phyloP scores from a whole-genome alignment of 2,797 vertebrate species.

The Phylloscopus collybita region DNA sequence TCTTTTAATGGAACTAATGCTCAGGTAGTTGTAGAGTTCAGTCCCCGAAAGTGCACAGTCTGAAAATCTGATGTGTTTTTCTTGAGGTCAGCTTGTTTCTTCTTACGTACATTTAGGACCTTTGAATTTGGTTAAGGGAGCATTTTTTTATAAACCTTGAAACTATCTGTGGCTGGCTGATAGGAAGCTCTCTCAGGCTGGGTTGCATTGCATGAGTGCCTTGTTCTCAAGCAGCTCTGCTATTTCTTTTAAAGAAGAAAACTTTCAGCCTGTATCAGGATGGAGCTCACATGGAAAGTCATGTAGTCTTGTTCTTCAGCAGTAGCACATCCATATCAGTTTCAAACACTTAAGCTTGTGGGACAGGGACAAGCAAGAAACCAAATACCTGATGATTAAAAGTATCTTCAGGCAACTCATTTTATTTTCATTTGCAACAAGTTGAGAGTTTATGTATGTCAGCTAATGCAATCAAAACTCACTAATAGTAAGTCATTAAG shows the following conservation, averaged over 20 bases:
- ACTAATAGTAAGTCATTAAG: background rate
- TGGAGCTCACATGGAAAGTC: background rate
- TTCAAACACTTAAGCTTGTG: background rate
- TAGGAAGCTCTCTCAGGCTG: background rate
- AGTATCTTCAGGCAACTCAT: background rate
- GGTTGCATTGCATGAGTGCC: background rate
- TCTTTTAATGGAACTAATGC: background rate
- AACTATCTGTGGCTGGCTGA: background rate
- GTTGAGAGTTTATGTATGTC: background rate
- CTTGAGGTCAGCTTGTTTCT: background rate
- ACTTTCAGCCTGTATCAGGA: background rate
- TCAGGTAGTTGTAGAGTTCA: background rate
- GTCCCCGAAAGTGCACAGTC: background rate
- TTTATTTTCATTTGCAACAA: background rate
- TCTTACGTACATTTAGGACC: background rate
- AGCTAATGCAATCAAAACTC: slow-evolving; percentile 4
- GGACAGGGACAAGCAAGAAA: background rate
- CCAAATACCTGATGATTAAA: background rate
- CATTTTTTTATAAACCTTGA: background rate
- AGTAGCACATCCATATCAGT: background rate
- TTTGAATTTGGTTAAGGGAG: background rate
- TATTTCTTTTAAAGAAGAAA: background rate
- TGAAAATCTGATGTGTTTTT: background rate
- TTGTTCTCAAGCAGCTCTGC: background rate
- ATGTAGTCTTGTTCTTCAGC: background rate